Conservation (phyloP, 2,888 invertebrate species). For the Drosophila vallismaia region DNA sequence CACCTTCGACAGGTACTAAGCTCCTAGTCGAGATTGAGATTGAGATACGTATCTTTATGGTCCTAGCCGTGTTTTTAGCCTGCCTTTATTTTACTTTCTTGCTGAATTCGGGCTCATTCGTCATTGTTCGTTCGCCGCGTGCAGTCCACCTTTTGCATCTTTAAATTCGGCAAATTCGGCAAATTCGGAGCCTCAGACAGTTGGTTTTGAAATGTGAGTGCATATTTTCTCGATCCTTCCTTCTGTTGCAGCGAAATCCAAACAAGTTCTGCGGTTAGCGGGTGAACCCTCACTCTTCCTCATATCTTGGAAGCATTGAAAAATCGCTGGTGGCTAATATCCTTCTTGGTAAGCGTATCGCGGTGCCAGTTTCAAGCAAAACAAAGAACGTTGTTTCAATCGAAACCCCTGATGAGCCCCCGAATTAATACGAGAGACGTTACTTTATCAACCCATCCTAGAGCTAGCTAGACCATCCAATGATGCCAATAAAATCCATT, state of each 20-base stretch:
- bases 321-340: constrained; percentile 20
- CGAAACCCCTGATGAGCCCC: too few species aligned
- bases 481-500: too few species aligned
- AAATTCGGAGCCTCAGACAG: constrained; percentile 7
- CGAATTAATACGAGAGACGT: too few species aligned
- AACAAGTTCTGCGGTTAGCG: constrained; percentile 50
- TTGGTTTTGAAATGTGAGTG: constrained; percentile 46
- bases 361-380: constrained; percentile 4
- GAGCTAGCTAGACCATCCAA: too few species aligned
- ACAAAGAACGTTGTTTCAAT: too few species aligned
- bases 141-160: constrained; percentile 44
- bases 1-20: constrained; percentile 32
- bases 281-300: background rate
- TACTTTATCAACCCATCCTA: too few species aligned
- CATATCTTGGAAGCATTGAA: constrained; percentile 15
- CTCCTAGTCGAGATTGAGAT: constrained; percentile 28
- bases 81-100: constrained; percentile 1
- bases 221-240: background rate
- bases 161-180: background rate
- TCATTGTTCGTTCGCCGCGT: constrained; percentile 49
- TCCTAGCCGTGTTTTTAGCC: constrained; percentile 1
- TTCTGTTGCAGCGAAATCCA: constrained; percentile 25
- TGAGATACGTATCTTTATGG: constrained; percentile 27
- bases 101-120: constrained; percentile 55
- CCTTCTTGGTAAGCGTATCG: background rate